Base-by-base conservation (phyloP, 2,888 invertebrate species). In the Drosophila trichaetosa region DNA sequence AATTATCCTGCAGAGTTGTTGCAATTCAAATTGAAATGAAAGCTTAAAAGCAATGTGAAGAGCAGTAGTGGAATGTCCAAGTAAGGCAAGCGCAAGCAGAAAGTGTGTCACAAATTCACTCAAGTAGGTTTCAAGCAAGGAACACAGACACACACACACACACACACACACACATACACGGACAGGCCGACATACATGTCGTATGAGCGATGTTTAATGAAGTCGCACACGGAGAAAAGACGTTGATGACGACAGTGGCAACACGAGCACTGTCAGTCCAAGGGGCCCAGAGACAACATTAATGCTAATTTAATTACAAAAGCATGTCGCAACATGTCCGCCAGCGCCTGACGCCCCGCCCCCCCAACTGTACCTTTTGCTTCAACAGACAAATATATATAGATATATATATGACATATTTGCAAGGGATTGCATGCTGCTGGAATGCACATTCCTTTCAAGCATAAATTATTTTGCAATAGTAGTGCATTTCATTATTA, bases 241-340 rank as follows among this genome's bases (percentile, higher is more conserved):
- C 63, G 66, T 38, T 58, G 60, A 66, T 76, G 79, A 82, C 68
- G 68, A 76, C 68, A 76, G 65, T 72, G 67, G 46, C 38, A 76
- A 57, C n/a, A 64, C 56, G 51, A 63, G 59, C 40, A 58, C 60
- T 42, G 65, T 29, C 65, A 63, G 69, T 77, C 67, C 80, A 68
- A 77, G 77, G 74, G 75, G 64, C 75, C 80, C 69, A 74, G 66
- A 60, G 72, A 82, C 76, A 67, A 62, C 71, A 81, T 81, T 77
- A 83, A 83, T 77, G 86, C 83, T 83, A 83, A 87, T 88, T 81
- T 78, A 83, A 82, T 86, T 82, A 82, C 73, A 71, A 71, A 77
- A 81, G 72, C 79, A 72, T 83, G 85, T 73, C 76, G 76, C 70
- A 67, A 72, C 65, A 64, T 65, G 73, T 65, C 68, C 65, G 29